Conservation (phyloP, 2,797 vertebrate species). For the Lacerta viridis region DNA sequence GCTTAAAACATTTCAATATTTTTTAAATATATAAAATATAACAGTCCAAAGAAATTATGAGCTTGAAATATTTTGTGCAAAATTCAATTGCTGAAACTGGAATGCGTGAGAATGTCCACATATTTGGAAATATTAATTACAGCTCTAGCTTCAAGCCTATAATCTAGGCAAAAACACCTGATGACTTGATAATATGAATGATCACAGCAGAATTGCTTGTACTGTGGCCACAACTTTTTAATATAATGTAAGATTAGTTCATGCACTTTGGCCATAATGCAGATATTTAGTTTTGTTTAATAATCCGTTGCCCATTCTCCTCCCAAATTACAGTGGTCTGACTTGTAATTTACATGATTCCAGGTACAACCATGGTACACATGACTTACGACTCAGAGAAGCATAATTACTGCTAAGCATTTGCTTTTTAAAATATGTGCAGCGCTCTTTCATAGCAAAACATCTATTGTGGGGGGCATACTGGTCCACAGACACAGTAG, state of each 20-base stretch:
- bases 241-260: background rate
- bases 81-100: background rate
- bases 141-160: background rate
- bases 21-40: background rate
- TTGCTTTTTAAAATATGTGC: conserved; percentile 26
- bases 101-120: background rate
- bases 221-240: background rate
- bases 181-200: background rate
- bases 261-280: too few relatives aligned
- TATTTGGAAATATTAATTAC: background rate
- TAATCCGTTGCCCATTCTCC: too few relatives aligned
- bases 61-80: background rate
- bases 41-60: background rate
- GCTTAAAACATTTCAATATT: background rate
- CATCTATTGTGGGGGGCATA: background rate
- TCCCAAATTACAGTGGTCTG: too few relatives aligned
- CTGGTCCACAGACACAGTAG: background rate
- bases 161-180: background rate
- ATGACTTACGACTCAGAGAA: conserved; percentile 17
- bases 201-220: background rate
- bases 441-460: conserved; percentile 35
- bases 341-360: too few relatives aligned
- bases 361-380: background rate
- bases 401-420: conserved; percentile 19
- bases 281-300: too few relatives aligned